Percentiles rank a stretch among this genome's conserved stretches.
Evolutionary conservation across 2,888 invertebrate genomes (phyloP).

Genomic region (Tetrapedia diversipes): DNA sequence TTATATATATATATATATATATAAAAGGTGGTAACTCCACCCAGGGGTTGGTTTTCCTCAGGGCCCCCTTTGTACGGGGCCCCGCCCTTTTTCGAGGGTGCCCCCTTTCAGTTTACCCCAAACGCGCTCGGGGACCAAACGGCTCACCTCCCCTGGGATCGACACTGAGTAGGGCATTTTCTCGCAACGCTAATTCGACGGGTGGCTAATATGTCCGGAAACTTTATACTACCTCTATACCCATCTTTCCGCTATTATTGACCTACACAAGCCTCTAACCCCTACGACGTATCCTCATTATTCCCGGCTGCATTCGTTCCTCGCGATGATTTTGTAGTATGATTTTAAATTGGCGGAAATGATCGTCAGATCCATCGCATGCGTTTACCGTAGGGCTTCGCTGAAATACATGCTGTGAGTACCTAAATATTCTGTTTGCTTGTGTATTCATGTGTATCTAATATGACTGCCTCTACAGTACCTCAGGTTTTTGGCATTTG

Average conservation of each 20-base stretch:
- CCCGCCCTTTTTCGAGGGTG: constrained; percentile 77
- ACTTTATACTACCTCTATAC: constrained; percentile 71
- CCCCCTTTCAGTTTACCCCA: constrained; percentile 66
- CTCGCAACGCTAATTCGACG: constrained; percentile 78
- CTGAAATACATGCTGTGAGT: too few relatives aligned
- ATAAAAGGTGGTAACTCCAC: constrained; percentile 79
- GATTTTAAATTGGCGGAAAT: constrained; percentile 58
- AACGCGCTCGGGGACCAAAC: constrained; percentile 43
- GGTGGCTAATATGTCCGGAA: constrained; percentile 74
- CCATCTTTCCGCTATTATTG: constrained; percentile 70
- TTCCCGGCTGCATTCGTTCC: constrained; percentile 43
- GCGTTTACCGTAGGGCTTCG: background rate
- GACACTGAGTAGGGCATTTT: constrained; percentile 74
- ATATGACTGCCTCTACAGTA: too few relatives aligned
- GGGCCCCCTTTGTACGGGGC: constrained; percentile 74
- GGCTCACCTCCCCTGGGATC: constrained; percentile 66
- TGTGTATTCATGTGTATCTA: background rate
- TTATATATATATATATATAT: too few relatives aligned
- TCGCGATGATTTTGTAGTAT: constrained; percentile 57
- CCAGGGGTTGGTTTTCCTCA: constrained; percentile 79
- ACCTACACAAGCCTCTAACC: constrained; percentile 12
- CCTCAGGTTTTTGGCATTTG: too few relatives aligned
- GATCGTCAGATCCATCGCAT: constrained; percentile 4
- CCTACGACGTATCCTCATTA: constrained; percentile 38
- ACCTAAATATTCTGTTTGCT: background rate